phyloP scores from a whole-genome alignment of 2,888 invertebrate genomes.

The Eucera pruinosa region DNA sequence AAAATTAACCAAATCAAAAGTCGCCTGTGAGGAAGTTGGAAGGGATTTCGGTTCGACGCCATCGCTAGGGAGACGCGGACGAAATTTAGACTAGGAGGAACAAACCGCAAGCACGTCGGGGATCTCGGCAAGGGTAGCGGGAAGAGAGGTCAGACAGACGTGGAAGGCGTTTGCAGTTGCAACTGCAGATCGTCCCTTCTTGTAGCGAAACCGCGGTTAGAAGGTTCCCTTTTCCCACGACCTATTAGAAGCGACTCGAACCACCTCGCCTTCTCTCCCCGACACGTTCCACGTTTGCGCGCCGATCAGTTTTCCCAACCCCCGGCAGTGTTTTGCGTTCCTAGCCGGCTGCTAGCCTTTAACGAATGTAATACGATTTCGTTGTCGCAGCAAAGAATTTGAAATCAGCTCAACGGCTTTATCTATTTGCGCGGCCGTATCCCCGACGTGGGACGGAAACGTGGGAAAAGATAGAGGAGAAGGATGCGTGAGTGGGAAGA shows the following conservation, averaged over 20 bases:
- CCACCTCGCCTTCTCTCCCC: not conserved
- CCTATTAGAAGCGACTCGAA: not conserved
- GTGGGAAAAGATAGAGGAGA: not conserved
- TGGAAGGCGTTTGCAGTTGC: slow-evolving; percentile 36
- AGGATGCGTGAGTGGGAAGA: not conserved
- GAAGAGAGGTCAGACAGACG: slow-evolving; percentile 20
- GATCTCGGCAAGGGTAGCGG: slow-evolving; percentile 25
- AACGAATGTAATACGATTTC: slow-evolving; percentile 64
- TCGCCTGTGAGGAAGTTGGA: not conserved
- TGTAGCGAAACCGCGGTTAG: slow-evolving; percentile 44
- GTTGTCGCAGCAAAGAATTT: slow-evolving; percentile 58
- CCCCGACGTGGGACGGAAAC: not conserved
- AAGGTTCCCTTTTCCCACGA: slow-evolving; percentile 15
- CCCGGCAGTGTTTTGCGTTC: slow-evolving; percentile 35
- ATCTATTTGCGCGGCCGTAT: slow-evolving; percentile 19
- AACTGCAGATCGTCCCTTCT: slow-evolving; percentile 58
- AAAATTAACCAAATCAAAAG: not conserved
- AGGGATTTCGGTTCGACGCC: slow-evolving; percentile 18
- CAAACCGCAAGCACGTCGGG: slow-evolving; percentile 64
- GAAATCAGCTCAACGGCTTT: slow-evolving; percentile 60
- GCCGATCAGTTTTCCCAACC: slow-evolving; percentile 1
- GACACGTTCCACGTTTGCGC: slow-evolving; percentile 26
- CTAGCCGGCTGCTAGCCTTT: slow-evolving; percentile 47
- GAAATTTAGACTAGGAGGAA: slow-evolving; percentile 58
- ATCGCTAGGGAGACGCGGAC: slow-evolving; percentile 37